phyloP scores from a whole-genome alignment of 1,140 invertebrate species.

The Drosophila sproati region DNA sequence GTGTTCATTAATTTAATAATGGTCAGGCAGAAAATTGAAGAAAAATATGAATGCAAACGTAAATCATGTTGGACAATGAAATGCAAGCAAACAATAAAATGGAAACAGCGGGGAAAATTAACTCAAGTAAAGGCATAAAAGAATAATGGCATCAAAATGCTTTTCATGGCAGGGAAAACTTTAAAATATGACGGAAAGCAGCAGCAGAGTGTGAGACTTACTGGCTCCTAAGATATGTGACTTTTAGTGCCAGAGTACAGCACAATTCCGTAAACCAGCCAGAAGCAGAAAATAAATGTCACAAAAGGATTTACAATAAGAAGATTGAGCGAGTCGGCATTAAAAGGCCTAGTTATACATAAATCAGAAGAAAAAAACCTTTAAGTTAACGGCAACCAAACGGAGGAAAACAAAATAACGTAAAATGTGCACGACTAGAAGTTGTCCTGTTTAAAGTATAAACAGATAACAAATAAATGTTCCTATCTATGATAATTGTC shows the following conservation, averaged over 20 bases:
- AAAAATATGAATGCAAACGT: slow-evolving; percentile 30
- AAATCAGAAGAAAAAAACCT: slow-evolving; percentile 38
- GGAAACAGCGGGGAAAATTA: neutral
- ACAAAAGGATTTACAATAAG: slow-evolving; percentile 25
- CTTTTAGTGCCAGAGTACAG: slow-evolving; percentile 18
- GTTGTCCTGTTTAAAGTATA: slow-evolving; percentile 2
- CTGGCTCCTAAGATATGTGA: slow-evolving; percentile 14
- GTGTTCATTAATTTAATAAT: slow-evolving; percentile 8
- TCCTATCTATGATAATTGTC: too few species aligned
- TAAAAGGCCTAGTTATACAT: slow-evolving; percentile 29
- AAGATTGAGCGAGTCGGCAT: slow-evolving; percentile 40
- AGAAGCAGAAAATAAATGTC: slow-evolving; percentile 31
- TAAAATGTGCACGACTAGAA: neutral
- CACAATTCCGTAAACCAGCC: slow-evolving; percentile 16
- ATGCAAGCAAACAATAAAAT: slow-evolving; percentile 1
- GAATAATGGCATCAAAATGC: slow-evolving; percentile 3
- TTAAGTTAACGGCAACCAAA: slow-evolving; percentile 22
- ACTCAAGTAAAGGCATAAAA: neutral
- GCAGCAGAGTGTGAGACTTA: neutral
- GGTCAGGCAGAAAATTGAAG: neutral
- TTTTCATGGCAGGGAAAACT: neutral
- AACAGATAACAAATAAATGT: too few species aligned
- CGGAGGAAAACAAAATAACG: neutral
- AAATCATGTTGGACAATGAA: slow-evolving; percentile 27
- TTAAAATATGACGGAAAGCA: neutral